phyloP scores from a whole-genome alignment of 1,140 invertebrate genomes.

The Hyles vespertilio region DNA sequence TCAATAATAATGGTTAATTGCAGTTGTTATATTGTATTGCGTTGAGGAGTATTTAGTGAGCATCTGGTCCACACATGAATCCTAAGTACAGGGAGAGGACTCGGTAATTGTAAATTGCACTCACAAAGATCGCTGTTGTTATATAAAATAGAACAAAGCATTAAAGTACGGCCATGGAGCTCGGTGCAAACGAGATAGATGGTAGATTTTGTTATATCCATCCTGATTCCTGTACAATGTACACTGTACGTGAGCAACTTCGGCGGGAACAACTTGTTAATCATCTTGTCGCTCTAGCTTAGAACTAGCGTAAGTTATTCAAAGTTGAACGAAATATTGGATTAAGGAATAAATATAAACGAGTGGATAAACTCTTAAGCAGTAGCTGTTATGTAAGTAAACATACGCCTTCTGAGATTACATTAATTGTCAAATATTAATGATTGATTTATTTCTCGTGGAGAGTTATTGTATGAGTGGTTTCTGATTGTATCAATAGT shows the following conservation, averaged over 20 bases:
- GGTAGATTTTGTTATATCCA: constrained; percentile 25
- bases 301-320: constrained; percentile 54
- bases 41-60: constrained; percentile 26
- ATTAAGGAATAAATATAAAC: constrained; percentile 39
- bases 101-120: constrained; percentile 32
- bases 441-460: constrained; percentile 21
- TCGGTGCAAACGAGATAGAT: constrained; percentile 18
- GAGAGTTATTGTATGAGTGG: constrained; percentile 23
- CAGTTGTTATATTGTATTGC: constrained; percentile 3
- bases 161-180: constrained; percentile 1
- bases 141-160: not conserved
- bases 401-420: constrained; percentile 61
- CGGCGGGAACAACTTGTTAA: constrained; percentile 65
- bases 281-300: constrained; percentile 53
- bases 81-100: constrained; percentile 45
- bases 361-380: constrained; percentile 41
- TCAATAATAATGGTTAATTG: not conserved
- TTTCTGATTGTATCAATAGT: constrained; percentile 33
- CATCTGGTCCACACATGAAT: constrained; percentile 27
- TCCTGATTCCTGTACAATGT: constrained; percentile 12
- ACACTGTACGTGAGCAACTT: constrained; percentile 35
- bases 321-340: constrained; percentile 51
- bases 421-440: constrained; percentile 1
- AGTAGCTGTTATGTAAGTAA: constrained; percentile 53
- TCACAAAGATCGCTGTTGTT: constrained; percentile 14